phyloP scores from a whole-genome alignment of 2,113 vertebrate species.

The Struthidea cinerea region DNA sequence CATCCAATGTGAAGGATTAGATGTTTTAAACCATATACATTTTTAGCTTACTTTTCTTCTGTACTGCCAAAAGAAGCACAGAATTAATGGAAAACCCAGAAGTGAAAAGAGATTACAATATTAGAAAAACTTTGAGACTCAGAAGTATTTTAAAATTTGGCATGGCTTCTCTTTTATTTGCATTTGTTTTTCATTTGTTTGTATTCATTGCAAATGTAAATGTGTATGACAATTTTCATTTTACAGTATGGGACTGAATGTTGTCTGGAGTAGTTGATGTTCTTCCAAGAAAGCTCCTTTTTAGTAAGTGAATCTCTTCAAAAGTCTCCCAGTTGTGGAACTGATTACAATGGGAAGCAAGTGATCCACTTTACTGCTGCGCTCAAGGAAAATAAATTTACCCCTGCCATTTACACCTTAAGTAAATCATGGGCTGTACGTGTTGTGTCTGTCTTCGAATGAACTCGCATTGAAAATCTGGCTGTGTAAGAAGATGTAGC shows the following conservation, averaged over 20 bases:
- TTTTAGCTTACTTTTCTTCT: not conserved
- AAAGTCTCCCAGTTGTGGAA: not conserved
- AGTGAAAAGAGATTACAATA: not conserved
- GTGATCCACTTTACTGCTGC: not conserved
- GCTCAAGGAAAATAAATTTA: not conserved
- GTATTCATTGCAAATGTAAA: not conserved
- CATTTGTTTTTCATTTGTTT: not conserved
- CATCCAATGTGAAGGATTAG: not conserved
- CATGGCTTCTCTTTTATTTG: not conserved
- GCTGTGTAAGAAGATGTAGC: not conserved
- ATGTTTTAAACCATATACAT: not conserved
- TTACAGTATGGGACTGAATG: not conserved
- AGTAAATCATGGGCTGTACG: not conserved
- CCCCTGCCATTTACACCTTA: not conserved
- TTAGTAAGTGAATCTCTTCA: not conserved
- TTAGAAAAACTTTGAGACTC: not conserved
- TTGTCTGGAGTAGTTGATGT: not conserved
- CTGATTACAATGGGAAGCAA: not conserved
- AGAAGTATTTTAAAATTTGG: not conserved
- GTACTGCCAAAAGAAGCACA: not conserved
- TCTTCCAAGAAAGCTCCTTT: not conserved
- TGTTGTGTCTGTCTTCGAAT: not conserved
- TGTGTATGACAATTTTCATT: not conserved
- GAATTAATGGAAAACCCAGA: not conserved
- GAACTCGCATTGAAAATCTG: not conserved